Evolutionary conservation across 2,888 invertebrate species (phyloP).

Genomic region (Odontocerum albicorne): DNA sequence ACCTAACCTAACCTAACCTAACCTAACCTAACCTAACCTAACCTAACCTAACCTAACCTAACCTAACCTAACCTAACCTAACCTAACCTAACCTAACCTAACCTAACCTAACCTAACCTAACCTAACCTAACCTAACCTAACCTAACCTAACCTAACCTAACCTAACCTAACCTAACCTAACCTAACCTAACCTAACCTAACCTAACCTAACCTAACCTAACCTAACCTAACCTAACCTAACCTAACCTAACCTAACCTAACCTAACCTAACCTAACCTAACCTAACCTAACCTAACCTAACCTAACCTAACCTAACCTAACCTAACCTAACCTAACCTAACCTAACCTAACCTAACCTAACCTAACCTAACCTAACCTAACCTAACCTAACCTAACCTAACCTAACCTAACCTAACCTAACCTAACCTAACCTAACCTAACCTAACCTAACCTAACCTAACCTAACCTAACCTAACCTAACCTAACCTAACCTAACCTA

Average conservation of each 20-base stretch:
- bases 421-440: constrained; percentile 35
- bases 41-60: constrained; percentile 25
- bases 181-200: constrained; percentile 28
- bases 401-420: constrained; percentile 35
- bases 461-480: constrained; percentile 37
- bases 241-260: constrained; percentile 33
- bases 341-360: constrained; percentile 33
- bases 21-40: constrained; percentile 22
- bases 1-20: constrained; percentile 18
- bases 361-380: constrained; percentile 37
- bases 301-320: constrained; percentile 38
- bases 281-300: constrained; percentile 31
- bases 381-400: constrained; percentile 38
- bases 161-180: constrained; percentile 33
- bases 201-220: constrained; percentile 38
- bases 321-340: constrained; percentile 35
- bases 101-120: constrained; percentile 31
- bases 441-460: constrained; percentile 35
- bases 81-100: constrained; percentile 30
- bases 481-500: constrained; percentile 38
- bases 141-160: constrained; percentile 33
- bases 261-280: constrained; percentile 27
- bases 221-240: constrained; percentile 38
- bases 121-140: constrained; percentile 28
- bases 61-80: constrained; percentile 30